Percentiles rank a stretch among this genome's conserved stretches.
phyloP scores from a whole-genome alignment of 1,140 invertebrate genomes.

The Papilio polyxenes region DNA sequence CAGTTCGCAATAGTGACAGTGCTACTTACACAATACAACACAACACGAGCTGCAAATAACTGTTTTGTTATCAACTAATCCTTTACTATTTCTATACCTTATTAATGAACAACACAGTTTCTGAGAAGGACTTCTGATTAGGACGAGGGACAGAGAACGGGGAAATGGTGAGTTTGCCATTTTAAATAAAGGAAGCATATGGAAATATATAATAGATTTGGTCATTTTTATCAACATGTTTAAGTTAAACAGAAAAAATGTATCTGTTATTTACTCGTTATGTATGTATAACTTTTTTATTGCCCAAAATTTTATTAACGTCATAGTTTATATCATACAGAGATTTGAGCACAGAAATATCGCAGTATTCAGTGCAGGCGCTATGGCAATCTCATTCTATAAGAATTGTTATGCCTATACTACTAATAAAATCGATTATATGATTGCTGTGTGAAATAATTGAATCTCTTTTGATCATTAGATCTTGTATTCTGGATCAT shows the following conservation, averaged over 20 bases:
- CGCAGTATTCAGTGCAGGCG: too few species aligned
- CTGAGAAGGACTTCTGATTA: constrained; percentile 29
- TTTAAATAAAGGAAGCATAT: background rate
- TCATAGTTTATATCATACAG: too few species aligned
- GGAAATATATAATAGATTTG: background rate
- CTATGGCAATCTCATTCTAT: too few species aligned
- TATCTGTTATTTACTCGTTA: background rate
- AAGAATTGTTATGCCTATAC: too few species aligned
- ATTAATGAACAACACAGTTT: constrained; percentile 11
- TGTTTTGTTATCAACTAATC: constrained; percentile 36
- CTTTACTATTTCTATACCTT: constrained; percentile 1
- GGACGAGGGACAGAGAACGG: background rate
- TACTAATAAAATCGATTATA: background rate
- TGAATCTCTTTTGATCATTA: background rate
- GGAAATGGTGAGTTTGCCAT: background rate
- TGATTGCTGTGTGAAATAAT: background rate
- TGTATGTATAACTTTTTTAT: too few species aligned
- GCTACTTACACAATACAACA: constrained; percentile 23
- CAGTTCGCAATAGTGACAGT: background rate
- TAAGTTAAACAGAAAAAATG: too few species aligned
- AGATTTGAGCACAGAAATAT: too few species aligned
- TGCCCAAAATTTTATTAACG: too few species aligned
- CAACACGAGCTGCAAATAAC: constrained; percentile 21
- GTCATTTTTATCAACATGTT: background rate
- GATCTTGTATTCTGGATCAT: background rate